phyloP scores from a whole-genome alignment of 2,113 vertebrate genomes.

The Phrynosoma platyrhinos region DNA sequence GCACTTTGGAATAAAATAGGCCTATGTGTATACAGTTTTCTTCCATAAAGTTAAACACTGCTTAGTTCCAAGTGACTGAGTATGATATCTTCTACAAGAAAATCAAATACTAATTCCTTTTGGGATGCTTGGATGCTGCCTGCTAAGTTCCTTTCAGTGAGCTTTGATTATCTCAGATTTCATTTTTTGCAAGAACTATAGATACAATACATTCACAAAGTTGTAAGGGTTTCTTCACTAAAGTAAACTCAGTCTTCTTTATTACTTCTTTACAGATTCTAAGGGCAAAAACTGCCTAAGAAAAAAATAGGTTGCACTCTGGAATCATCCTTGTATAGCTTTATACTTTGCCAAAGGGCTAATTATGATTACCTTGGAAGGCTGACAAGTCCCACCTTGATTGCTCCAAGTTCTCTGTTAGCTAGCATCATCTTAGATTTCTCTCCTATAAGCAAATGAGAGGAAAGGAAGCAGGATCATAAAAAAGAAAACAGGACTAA shows the following conservation, averaged over 20 bases:
- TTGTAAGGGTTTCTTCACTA: not conserved
- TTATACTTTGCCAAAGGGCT: not conserved
- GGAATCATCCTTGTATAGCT: not conserved
- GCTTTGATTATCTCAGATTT: conserved; percentile 27
- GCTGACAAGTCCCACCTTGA: not conserved
- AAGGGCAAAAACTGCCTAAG: not conserved
- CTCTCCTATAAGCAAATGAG: not conserved
- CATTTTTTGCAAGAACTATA: conserved; percentile 6
- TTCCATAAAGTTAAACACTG: conserved; percentile 12
- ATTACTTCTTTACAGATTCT: not conserved
- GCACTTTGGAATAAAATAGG: conserved; percentile 24
- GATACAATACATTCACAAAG: conserved; percentile 20
- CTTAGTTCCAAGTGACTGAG: conserved; percentile 26
- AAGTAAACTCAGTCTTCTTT: not conserved
- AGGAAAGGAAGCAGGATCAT: not conserved
- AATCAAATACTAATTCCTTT: conserved; percentile 25
- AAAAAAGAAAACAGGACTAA: conserved; percentile 5
- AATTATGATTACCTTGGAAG: not conserved
- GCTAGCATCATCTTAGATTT: not conserved
- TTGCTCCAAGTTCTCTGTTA: not conserved
- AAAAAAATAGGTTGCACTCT: not conserved
- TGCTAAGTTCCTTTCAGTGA: conserved; percentile 20
- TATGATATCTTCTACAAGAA: conserved; percentile 28
- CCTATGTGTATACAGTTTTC: conserved; percentile 6
- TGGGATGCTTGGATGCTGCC: conserved; percentile 18